phyloP scores from a whole-genome alignment of 2,888 invertebrate species.

The Temnothorax unifasciatus region DNA sequence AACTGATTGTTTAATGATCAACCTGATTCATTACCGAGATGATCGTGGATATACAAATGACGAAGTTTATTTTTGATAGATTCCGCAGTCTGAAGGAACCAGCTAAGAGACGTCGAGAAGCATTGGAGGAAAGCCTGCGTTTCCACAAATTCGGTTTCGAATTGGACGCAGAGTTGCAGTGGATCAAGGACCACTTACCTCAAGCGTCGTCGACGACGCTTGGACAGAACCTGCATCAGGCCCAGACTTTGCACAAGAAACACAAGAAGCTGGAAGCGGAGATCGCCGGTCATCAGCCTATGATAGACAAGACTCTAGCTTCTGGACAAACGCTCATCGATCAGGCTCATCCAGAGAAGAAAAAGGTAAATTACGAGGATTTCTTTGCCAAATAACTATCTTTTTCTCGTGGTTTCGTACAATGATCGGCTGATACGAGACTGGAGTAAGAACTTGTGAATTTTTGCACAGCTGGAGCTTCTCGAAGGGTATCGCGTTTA shows the following conservation, averaged over 20 bases:
- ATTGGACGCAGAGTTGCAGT: conserved; percentile 96
- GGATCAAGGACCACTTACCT: conserved; percentile 96
- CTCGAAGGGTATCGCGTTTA: conserved; percentile 75
- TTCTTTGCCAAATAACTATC: background rate
- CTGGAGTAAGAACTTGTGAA: conserved; percentile 70
- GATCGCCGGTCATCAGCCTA: conserved; percentile 94
- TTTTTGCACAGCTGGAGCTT: conserved; percentile 84
- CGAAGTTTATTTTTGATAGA: conserved; percentile 73
- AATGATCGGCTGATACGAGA: conserved; percentile 37
- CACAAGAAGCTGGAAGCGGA: conserved; percentile 97
- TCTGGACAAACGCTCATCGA: conserved; percentile 92
- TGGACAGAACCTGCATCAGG: conserved; percentile 96
- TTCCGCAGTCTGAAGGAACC: conserved; percentile 92
- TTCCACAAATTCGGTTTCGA: conserved; percentile 98
- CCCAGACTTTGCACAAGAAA: conserved; percentile 96
- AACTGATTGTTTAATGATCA: background rate
- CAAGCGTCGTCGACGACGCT: conserved; percentile 92
- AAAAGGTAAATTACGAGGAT: conserved; percentile 88
- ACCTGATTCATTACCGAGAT: background rate
- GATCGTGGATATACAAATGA: background rate
- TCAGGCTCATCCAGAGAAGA: conserved; percentile 93
- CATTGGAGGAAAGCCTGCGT: conserved; percentile 93
- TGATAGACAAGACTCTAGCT: conserved; percentile 93
- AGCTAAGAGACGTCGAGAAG: conserved; percentile 90
- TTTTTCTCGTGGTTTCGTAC: conserved; percentile 23